Conservation (phyloP, 1,140 invertebrate genomes). For the Fopius arisanus region DNA sequence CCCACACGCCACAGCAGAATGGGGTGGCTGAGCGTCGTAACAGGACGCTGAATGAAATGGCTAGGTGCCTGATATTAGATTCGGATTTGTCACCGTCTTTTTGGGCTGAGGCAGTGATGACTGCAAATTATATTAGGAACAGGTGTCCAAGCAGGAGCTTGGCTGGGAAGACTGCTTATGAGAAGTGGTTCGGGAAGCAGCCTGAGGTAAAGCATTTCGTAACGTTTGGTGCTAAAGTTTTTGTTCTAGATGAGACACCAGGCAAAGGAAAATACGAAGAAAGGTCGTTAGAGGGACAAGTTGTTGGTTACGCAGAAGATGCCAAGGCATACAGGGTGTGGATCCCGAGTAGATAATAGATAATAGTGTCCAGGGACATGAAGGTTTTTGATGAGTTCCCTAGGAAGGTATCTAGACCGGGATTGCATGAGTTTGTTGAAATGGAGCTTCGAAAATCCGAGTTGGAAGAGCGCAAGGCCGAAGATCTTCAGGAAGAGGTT, state of each 20-base stretch:
- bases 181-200: slow-evolving; percentile 45
- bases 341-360: slow-evolving; percentile 22
- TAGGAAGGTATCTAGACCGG: not conserved
- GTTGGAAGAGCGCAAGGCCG: not conserved
- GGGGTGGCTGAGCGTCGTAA: slow-evolving; percentile 51
- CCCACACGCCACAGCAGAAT: slow-evolving; percentile 56
- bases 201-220: slow-evolving; percentile 48
- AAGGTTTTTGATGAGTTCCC: slow-evolving; percentile 28
- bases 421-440: not conserved
- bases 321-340: slow-evolving; percentile 50
- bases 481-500: not conserved
- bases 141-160: slow-evolving; percentile 31
- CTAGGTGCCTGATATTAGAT: slow-evolving; percentile 43
- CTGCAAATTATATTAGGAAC: slow-evolving; percentile 38
- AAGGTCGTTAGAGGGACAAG: slow-evolving; percentile 46
- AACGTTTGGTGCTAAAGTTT: slow-evolving; percentile 58
- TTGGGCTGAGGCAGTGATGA: slow-evolving; percentile 54
- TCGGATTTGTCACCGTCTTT: slow-evolving; percentile 41
- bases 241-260: slow-evolving; percentile 46
- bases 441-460: not conserved
- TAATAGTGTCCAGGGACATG: slow-evolving; percentile 27
- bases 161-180: slow-evolving; percentile 42
- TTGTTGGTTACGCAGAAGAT: slow-evolving; percentile 56
- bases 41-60: slow-evolving; percentile 51
- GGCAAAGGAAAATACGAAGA: slow-evolving; percentile 47